Evolutionary conservation across 2,113 vertebrate species (phyloP).

Genomic region (Castor canadensis): DNA sequence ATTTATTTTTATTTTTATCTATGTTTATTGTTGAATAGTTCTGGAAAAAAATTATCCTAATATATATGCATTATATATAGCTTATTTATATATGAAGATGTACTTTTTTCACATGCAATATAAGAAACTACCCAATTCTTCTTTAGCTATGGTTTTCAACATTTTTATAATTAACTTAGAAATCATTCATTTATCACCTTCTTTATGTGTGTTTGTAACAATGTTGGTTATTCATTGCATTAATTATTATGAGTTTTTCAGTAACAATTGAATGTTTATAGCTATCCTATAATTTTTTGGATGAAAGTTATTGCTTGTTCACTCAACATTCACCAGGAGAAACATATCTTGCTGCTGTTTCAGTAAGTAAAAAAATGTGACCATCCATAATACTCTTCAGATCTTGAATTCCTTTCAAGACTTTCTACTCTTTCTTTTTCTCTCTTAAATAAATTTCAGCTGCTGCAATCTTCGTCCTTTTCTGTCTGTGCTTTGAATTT

Average conservation of each 20-base stretch:
- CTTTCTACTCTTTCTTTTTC: neutral
- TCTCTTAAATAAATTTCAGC: neutral
- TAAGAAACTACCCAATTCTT: neutral
- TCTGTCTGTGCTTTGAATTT: neutral
- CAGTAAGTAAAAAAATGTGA: neutral
- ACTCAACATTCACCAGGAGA: neutral
- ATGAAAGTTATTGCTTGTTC: neutral
- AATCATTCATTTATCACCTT: neutral
- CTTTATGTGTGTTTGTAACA: neutral
- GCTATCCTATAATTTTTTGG: neutral
- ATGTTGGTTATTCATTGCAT: neutral
- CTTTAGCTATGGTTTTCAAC: neutral
- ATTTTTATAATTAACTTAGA: neutral
- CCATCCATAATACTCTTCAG: neutral
- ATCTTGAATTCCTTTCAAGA: neutral
- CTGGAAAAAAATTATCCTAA: neutral
- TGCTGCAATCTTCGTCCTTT: neutral
- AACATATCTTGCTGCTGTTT: neutral
- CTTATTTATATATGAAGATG: too few relatives aligned
- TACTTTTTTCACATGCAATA: neutral
- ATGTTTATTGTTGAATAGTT: neutral
- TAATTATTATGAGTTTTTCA: neutral
- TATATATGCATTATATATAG: neutral
- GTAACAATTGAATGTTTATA: neutral
- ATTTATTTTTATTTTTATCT: neutral